phyloP scores from a whole-genome alignment of 2,113 vertebrate species.

The Xiphophorus hellerii region DNA sequence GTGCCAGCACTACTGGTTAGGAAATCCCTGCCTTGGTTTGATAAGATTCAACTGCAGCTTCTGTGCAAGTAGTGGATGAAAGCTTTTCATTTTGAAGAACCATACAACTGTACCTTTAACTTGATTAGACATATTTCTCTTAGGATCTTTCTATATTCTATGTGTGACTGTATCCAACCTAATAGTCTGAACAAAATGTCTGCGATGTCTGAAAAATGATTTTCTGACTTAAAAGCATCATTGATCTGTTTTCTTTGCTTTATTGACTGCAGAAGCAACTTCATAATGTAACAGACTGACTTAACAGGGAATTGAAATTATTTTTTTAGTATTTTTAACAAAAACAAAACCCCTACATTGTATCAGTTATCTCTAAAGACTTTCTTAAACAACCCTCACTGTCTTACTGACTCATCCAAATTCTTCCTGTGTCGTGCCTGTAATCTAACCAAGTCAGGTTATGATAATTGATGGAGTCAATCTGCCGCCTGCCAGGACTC shows the following conservation, averaged over 20 bases:
- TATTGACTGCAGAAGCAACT: not conserved
- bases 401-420: not conserved
- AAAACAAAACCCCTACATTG: not conserved
- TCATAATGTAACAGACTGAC: not conserved
- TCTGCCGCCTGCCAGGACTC: not conserved
- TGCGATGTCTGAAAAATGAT: too few species aligned
- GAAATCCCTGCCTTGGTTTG: not conserved
- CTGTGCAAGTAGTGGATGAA: not conserved
- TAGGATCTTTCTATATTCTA: not conserved
- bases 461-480: constrained; percentile 42
- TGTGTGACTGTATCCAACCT: not conserved
- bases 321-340: not conserved
- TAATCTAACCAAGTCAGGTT: constrained; percentile 32
- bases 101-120: not conserved
- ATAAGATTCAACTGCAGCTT: not conserved
- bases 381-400: not conserved
- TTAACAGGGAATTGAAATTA: not conserved
- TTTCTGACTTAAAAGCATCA: too few species aligned
- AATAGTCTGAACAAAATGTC: too few species aligned
- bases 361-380: not conserved
- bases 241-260: not conserved
- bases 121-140: not conserved
- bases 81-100: not conserved
- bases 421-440: not conserved
- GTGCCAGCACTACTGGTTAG: not conserved